phyloP scores from a whole-genome alignment of 2,888 invertebrate species.

The Choreutis nemorana region DNA sequence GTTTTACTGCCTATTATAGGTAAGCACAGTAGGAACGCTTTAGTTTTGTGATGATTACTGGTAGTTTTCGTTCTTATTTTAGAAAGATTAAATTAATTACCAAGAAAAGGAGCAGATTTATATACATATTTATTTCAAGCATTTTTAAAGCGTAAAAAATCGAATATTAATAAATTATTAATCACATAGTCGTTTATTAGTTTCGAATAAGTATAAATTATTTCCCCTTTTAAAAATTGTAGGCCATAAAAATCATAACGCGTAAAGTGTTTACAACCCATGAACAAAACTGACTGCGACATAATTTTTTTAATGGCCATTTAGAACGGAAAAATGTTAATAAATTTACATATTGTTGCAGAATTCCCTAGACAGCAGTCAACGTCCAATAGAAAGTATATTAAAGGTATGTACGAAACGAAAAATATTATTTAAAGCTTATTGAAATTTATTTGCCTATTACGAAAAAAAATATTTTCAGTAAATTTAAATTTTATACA shows the following conservation, averaged over 20 bases:
- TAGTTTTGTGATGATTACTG: too few species aligned
- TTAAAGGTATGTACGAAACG: constrained; percentile 70
- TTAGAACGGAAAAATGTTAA: background rate
- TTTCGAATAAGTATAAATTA: constrained; percentile 2
- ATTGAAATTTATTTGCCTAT: too few species aligned
- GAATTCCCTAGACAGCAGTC: constrained; percentile 62
- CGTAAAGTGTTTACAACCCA: constrained; percentile 6
- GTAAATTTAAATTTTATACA: too few species aligned
- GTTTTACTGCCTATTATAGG: too few species aligned
- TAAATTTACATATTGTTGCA: constrained; percentile 27
- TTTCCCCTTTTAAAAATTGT: background rate
- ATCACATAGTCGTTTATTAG: constrained; percentile 2
- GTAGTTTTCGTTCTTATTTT: too few species aligned
- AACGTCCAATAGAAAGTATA: constrained; percentile 70
- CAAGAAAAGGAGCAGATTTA: too few species aligned
- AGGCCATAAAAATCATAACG: constrained; percentile 9
- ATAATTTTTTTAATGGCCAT: constrained; percentile 1
- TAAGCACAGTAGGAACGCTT: too few species aligned
- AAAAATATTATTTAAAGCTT: too few species aligned
- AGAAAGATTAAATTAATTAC: too few species aligned
- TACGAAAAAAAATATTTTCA: too few species aligned
- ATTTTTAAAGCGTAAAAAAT: too few species aligned
- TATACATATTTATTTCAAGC: too few species aligned
- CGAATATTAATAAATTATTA: background rate
- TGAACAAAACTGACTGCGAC: constrained; percentile 2